These are phyloP conservation scores for Lampropteryx suffumata DNA, from an alignment of 2,888 invertebrate genomes.

Conservation along the genomic window DNA sequence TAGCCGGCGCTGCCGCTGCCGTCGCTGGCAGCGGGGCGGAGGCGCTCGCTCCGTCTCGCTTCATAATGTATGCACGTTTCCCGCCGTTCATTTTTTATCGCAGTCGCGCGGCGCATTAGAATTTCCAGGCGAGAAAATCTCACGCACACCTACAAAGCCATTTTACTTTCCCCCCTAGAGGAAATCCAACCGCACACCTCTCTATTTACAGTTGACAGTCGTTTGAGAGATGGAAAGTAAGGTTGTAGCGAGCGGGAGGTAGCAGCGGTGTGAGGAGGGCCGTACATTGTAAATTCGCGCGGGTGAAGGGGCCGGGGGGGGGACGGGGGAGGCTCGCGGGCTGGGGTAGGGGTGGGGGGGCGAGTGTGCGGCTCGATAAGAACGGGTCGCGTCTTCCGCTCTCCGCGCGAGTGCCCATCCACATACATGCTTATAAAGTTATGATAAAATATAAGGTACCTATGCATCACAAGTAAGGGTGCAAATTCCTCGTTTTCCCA, in stretches of 20 bases:
- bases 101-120: constrained; percentile 81
- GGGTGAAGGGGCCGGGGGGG: constrained; percentile 41
- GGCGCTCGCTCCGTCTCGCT: constrained; percentile 59
- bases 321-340: constrained; percentile 30
- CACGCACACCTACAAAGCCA: constrained; percentile 57
- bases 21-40: constrained; percentile 32
- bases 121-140: constrained; percentile 82
- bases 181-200: constrained; percentile 18
- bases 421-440: constrained; percentile 3
- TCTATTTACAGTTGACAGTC: constrained; percentile 16
- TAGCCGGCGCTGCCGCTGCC: too few relatives aligned
- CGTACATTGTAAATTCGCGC: constrained; percentile 74
- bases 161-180: constrained; percentile 4
- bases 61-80: constrained; percentile 79
- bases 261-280: constrained; percentile 41
- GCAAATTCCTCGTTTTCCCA: neutral
- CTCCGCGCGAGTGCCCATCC: constrained; percentile 18
- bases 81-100: constrained; percentile 81
- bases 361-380: constrained; percentile 59
- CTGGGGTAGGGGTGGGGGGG: constrained; percentile 31
- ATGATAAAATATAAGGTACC: constrained; percentile 8
- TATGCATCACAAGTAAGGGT: neutral
- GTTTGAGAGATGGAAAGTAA: constrained; percentile 26
- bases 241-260: constrained; percentile 41
- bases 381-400: constrained; percentile 41